A percentile compares a stretch with the other conserved stretches of the same genome.
These are phyloP conservation scores for Drosophila nannoptera DNA, from an alignment of 1,140 invertebrate species.

Conservation along the genomic window DNA sequence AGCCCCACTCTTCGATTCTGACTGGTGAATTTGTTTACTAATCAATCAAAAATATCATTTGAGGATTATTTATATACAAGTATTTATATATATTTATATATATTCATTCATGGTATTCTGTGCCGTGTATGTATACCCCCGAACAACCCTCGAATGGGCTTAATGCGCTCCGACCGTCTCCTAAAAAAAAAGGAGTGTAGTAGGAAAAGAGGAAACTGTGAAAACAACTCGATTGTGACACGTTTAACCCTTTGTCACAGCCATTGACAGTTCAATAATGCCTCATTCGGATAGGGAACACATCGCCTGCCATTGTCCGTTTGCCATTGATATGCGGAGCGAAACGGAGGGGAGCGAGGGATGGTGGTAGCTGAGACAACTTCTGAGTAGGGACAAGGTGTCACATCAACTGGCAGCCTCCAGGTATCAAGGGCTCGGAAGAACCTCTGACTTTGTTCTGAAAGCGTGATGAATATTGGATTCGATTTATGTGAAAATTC, in stretches of 20 bases:
- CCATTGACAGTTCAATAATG: conserved; percentile 77
- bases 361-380: neutral
- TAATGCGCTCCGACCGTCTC: conserved; percentile 17
- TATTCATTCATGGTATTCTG: neutral
- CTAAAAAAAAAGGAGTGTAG: neutral
- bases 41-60: too few species aligned
- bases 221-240: conserved; percentile 63
- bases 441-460: conserved; percentile 3
- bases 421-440: conserved; percentile 4
- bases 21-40: too few species aligned
- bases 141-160: neutral
- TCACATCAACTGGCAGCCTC: conserved; percentile 19
- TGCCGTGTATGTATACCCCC: too few species aligned
- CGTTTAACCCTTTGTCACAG: conserved; percentile 74
- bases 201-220: conserved; percentile 36
- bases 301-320: conserved; percentile 6
- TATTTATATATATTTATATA: conserved; percentile 1
- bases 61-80: too few species aligned
- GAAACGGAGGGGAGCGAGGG: neutral
- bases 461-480: conserved; percentile 16
- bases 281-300: conserved; percentile 57
- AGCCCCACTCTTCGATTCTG: neutral
- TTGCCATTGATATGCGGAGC: conserved; percentile 3
- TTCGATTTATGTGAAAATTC: conserved; percentile 1
- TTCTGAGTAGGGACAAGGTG: conserved; percentile 31